Conservation (phyloP, 2,797 vertebrate genomes). For the Miichthys miiuy region DNA sequence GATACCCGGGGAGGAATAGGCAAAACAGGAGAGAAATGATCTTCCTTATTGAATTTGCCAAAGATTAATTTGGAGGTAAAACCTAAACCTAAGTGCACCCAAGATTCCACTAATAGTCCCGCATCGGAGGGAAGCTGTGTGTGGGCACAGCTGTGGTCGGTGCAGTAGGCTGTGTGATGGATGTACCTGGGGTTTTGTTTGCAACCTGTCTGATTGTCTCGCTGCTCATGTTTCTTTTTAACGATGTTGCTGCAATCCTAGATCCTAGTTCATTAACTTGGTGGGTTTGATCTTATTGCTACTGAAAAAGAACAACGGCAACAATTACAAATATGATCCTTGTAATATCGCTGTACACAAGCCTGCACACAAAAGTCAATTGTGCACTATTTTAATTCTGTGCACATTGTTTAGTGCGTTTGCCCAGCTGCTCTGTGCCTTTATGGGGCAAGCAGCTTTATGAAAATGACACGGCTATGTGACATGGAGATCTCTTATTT, state of each 20-base stretch:
- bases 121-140: background rate
- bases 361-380: background rate
- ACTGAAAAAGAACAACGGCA: background rate
- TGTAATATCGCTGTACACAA: too few relatives aligned
- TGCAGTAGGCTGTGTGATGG: background rate
- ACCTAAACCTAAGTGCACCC: background rate
- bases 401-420: conserved; percentile 26
- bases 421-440: conserved; percentile 37
- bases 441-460: conserved; percentile 29
- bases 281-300: background rate
- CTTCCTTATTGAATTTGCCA: background rate
- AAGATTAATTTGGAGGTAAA: conserved; percentile 6
- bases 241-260: background rate
- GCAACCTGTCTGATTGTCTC: background rate
- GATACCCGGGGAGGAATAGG: background rate
- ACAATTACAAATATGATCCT: background rate
- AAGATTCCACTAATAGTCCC: background rate
- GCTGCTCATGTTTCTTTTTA: background rate
- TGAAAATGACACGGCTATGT: conserved; percentile 66
- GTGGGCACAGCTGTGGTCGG: background rate
- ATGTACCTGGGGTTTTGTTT: background rate
- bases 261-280: background rate
- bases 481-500: conserved; percentile 74
- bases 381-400: conserved; percentile 4
- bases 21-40: background rate